Evolutionary conservation across 92 coral and sea anemone genomes (phyloP).

Genomic region (Parazoanthus swiftii): DNA sequence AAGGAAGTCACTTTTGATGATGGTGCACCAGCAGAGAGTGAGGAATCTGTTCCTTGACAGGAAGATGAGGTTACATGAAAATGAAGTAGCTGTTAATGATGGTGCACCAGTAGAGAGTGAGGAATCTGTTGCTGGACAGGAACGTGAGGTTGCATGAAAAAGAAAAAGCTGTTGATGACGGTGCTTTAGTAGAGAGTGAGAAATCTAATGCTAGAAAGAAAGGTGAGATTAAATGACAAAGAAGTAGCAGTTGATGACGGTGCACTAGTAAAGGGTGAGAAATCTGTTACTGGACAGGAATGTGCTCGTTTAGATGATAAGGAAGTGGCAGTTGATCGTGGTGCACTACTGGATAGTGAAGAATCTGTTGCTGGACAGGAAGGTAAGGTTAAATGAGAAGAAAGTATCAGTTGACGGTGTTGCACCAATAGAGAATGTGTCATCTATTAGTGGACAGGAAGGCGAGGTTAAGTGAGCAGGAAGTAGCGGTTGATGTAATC

Average conservation of each 20-base stretch:
- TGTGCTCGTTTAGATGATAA: not conserved
- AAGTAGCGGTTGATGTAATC: too few species aligned
- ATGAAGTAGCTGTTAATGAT: not conserved
- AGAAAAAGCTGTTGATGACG: slow-evolving; percentile 29
- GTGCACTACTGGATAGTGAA: not conserved
- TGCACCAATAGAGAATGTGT: not conserved
- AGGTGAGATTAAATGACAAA: not conserved
- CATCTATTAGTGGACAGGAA: not conserved
- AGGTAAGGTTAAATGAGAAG: not conserved
- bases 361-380: not conserved
- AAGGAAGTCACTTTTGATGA: not conserved
- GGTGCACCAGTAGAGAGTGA: not conserved
- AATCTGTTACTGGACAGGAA: not conserved
- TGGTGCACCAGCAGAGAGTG: not conserved
- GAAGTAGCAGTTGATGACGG: slow-evolving; percentile 34
- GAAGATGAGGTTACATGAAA: not conserved
- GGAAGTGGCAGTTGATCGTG: not conserved
- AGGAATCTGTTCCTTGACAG: not conserved
- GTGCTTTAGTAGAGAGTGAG: not conserved
- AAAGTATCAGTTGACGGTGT: not conserved
- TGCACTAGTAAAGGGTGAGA: not conserved
- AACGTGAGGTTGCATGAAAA: slow-evolving; percentile 12
- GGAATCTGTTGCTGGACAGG: not conserved
- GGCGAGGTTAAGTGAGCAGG: not conserved
- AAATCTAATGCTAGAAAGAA: not conserved